phyloP scores from a whole-genome alignment of 2,888 invertebrate genomes.

The Limnephilus auricula region DNA sequence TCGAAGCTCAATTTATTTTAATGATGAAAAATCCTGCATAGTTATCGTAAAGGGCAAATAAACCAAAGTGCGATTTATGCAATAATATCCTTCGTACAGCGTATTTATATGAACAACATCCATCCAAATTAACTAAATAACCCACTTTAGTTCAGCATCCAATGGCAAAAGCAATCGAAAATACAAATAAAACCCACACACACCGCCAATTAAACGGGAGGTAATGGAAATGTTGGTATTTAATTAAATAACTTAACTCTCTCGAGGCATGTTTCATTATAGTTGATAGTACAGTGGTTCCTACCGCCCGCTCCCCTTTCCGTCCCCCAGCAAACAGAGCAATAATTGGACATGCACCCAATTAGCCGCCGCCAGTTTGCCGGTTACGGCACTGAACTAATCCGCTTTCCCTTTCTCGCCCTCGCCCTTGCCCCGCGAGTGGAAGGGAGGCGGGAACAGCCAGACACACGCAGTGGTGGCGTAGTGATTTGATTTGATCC shows the following conservation, averaged over 20 bases:
- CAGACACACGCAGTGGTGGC: constrained; percentile 54
- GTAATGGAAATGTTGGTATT: constrained; percentile 62
- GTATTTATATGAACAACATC: not conserved
- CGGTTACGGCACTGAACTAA: constrained; percentile 40
- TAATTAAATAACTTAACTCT: constrained; percentile 64
- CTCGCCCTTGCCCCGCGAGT: not conserved
- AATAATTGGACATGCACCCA: constrained; percentile 67
- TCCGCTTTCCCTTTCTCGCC: constrained; percentile 45
- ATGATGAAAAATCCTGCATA: too few relatives aligned
- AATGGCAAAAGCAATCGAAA: not conserved
- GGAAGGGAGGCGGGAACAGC: constrained; percentile 52
- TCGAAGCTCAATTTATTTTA: too few relatives aligned
- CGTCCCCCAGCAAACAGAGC: constrained; percentile 43
- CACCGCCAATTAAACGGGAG: constrained; percentile 57
- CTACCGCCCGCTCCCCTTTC: constrained; percentile 47
- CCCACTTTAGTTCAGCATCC: not conserved
- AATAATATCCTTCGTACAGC: not conserved
- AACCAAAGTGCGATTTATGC: too few relatives aligned
- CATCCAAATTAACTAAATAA: not conserved
- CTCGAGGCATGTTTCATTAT: constrained; percentile 59
- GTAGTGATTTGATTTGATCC: constrained; percentile 49
- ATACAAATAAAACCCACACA: not conserved
- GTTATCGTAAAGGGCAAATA: too few relatives aligned
- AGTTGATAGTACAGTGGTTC: constrained; percentile 47
- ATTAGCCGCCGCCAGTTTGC: constrained; percentile 62